Conservation (phyloP, 2,888 invertebrate genomes). For the Nymphalis urticae region DNA sequence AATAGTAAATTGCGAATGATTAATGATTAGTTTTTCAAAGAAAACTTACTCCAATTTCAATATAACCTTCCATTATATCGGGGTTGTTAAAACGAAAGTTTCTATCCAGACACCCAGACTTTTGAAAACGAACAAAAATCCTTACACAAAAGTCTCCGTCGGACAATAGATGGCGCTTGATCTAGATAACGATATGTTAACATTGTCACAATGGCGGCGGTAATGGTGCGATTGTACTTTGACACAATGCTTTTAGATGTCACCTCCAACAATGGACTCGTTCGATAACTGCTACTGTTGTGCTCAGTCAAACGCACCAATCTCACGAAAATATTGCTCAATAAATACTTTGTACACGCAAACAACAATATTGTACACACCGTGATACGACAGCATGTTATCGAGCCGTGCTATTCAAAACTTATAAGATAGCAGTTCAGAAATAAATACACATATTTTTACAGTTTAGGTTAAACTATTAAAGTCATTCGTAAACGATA, state of each 20-base stretch:
- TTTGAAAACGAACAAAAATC: conserved; percentile 43
- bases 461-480: too few species aligned
- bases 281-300: conserved; percentile 71
- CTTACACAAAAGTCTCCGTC: conserved; percentile 66
- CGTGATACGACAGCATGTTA: background rate
- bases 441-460: too few species aligned
- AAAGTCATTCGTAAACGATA: too few species aligned
- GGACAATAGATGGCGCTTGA: conserved; percentile 81
- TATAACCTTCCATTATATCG: background rate
- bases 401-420: background rate
- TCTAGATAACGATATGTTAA: conserved; percentile 81
- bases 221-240: conserved; percentile 79
- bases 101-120: conserved; percentile 21
- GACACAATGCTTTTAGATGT: conserved; percentile 79
- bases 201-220: conserved; percentile 78
- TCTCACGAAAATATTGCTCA: conserved; percentile 60
- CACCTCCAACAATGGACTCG: conserved; percentile 74
- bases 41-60: background rate
- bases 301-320: conserved; percentile 64
- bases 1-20: background rate
- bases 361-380: background rate
- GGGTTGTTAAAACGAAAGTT: background rate
- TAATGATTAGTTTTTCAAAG: background rate
- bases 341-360: conserved; percentile 31
- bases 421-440: background rate